phyloP scores from a whole-genome alignment of 2,113 vertebrate species.

The Neodon shergylaensis region DNA sequence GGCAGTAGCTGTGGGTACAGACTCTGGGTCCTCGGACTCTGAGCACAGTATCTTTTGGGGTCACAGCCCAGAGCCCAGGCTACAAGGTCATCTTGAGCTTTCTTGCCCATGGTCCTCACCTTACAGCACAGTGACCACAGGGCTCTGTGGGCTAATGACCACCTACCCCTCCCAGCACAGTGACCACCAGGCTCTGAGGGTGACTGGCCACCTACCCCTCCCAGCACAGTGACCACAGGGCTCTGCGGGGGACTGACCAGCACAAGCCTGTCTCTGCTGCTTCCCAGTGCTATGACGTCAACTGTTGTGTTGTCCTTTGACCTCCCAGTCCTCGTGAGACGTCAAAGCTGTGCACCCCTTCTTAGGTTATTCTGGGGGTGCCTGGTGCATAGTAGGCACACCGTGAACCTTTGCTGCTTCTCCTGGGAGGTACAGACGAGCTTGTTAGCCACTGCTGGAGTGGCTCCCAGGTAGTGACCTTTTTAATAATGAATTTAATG shows the following conservation, averaged over 20 bases:
- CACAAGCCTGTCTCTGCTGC: rapidly evolving
- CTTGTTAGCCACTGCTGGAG: neutral
- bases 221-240: neutral
- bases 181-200: neutral
- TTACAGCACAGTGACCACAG: neutral
- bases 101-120: rapidly evolving
- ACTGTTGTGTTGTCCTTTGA: neutral
- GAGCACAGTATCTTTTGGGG: rapidly evolving
- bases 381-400: neutral
- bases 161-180: neutral
- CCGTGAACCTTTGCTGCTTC: neutral
- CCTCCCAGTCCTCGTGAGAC: rapidly evolving
- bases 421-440: neutral
- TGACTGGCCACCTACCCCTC: rapidly evolving
- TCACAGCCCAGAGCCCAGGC: rapidly evolving
- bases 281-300: neutral
- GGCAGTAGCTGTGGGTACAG: neutral
- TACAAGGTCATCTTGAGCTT: neutral
- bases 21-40: neutral
- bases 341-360: rapidly evolving
- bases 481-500: constrained; percentile 33
- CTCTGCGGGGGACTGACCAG: rapidly evolving
- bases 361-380: neutral
- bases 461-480: neutral
- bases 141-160: rapidly evolving